phyloP scores from a whole-genome alignment of 2,113 vertebrate species.

The rat (Rattus norvegicus) region DNA sequence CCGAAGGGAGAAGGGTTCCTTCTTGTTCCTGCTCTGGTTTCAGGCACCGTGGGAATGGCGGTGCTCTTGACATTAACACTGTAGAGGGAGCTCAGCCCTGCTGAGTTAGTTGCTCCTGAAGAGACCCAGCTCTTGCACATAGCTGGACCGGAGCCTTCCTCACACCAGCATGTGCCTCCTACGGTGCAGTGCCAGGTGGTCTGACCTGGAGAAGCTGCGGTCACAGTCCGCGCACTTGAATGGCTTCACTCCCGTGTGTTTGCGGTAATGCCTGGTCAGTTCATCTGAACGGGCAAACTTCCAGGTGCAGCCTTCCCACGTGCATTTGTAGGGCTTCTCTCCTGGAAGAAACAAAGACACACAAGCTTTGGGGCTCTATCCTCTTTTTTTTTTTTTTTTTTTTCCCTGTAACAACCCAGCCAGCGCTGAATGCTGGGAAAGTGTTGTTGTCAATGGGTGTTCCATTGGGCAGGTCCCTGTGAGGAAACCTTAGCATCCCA shows the following conservation, averaged over 20 bases:
- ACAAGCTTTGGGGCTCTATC: background rate
- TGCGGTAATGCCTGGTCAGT: constrained; percentile 99
- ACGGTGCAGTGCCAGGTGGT: constrained; percentile 98
- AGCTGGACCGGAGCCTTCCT: constrained; percentile 83
- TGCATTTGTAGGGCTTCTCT: constrained; percentile 99
- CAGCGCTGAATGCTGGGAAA: background rate
- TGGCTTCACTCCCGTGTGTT: constrained; percentile 99
- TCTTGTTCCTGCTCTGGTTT: constrained; percentile 85
- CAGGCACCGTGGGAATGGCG: constrained; percentile 82
- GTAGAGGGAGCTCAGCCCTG: constrained; percentile 90
- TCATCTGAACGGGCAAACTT: constrained; percentile 99
- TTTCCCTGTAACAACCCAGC: background rate
- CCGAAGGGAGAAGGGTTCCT: constrained; percentile 85
- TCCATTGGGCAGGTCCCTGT: background rate
- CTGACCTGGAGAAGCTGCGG: constrained; percentile 98
- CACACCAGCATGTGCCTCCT: constrained; percentile 99
- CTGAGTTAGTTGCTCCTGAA: constrained; percentile 87
- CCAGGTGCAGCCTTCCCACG: constrained; percentile 99
- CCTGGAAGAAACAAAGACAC: constrained; percentile 87
- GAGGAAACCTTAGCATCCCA: background rate
- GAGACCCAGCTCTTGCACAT: constrained; percentile 88
- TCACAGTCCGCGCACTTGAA: constrained; percentile 99
- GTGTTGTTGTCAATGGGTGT: background rate
- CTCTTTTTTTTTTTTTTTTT: background rate
- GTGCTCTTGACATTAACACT: constrained; percentile 87